Percentiles rank a stretch among this genome's conserved stretches.
phyloP scores from a whole-genome alignment of 2,113 vertebrate genomes.

The Arizona elegans region DNA sequence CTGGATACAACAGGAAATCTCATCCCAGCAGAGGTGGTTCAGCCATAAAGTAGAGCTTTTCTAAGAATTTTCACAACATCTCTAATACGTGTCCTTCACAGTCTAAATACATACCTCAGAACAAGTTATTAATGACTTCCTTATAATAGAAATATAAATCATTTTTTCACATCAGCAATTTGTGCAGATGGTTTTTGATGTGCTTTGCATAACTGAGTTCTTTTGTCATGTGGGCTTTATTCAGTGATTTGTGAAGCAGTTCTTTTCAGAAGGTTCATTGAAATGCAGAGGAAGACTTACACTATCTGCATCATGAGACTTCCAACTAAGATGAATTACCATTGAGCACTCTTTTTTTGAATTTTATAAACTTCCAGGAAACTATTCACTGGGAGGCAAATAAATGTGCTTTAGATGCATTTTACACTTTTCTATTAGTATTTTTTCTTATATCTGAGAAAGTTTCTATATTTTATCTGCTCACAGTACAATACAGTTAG shows the following conservation, averaged over 20 bases:
- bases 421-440: not conserved
- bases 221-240: conserved; percentile 7
- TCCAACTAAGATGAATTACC: conserved; percentile 25
- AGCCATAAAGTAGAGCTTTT: conserved; percentile 61
- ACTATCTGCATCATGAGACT: not conserved
- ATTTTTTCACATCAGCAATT: conserved; percentile 56
- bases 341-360: conserved; percentile 15
- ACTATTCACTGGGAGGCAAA: conserved; percentile 1
- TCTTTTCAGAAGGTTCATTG: conserved; percentile 32
- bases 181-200: conserved; percentile 58
- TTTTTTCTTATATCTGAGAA: conserved; percentile 16
- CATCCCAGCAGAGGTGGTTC: conserved; percentile 88
- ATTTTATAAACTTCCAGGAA: conserved; percentile 17
- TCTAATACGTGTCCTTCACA: conserved; percentile 41
- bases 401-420: conserved; percentile 11
- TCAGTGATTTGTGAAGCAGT: conserved; percentile 27
- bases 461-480: not conserved
- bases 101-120: conserved; percentile 56
- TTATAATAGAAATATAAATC: conserved; percentile 65
- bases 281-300: conserved; percentile 22
- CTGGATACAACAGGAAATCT: conserved; percentile 97
- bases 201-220: conserved; percentile 47
- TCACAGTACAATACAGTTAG: conserved; percentile 1
- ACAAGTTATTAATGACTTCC: conserved; percentile 52
- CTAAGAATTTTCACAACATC: conserved; percentile 31